Conservation (phyloP, 2,888 invertebrate genomes). For the Drosophila trichaetosa region DNA sequence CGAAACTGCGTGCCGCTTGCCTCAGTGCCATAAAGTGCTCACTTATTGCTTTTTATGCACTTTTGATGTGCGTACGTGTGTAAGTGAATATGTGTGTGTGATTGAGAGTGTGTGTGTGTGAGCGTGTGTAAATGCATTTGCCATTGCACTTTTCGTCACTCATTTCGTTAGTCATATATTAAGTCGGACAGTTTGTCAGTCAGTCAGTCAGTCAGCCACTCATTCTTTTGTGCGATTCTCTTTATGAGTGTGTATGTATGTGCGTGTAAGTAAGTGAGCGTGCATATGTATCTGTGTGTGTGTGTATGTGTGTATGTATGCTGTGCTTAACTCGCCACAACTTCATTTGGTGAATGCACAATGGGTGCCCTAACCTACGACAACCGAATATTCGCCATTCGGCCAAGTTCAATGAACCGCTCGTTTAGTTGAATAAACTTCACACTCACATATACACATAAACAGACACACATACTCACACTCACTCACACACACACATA, state of each 20-base stretch:
- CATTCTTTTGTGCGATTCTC: conserved; percentile 53
- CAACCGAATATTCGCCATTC: conserved; percentile 82
- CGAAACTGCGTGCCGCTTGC: conserved; percentile 60
- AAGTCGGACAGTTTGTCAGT: conserved; percentile 43
- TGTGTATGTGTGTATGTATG: conserved; percentile 20
- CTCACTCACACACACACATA: conserved; percentile 23
- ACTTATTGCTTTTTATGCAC: conserved; percentile 77
- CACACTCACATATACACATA: conserved; percentile 36
- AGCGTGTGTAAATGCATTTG: conserved; percentile 62
- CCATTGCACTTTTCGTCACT: conserved; percentile 71
- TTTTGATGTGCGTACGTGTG: conserved; percentile 59
- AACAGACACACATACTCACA: conserved; percentile 6
- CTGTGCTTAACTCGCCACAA: conserved; percentile 74
- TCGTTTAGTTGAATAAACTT: conserved; percentile 81
- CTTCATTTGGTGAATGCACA: conserved; percentile 79
- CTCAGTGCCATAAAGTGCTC: conserved; percentile 66
- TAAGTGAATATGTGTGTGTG: conserved; percentile 19
- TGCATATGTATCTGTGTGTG: conserved; percentile 6
- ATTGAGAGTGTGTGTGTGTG: neutral
- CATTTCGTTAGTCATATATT: conserved; percentile 57
- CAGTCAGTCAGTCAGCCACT: conserved; percentile 41
- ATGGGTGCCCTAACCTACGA: conserved; percentile 79
- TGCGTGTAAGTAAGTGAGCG: conserved; percentile 9
- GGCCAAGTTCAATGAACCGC: conserved; percentile 82
- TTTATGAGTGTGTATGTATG: conserved; percentile 10